phyloP scores from a whole-genome alignment of 92 coral and sea anemone genomes.

The Actinostola sp. region DNA sequence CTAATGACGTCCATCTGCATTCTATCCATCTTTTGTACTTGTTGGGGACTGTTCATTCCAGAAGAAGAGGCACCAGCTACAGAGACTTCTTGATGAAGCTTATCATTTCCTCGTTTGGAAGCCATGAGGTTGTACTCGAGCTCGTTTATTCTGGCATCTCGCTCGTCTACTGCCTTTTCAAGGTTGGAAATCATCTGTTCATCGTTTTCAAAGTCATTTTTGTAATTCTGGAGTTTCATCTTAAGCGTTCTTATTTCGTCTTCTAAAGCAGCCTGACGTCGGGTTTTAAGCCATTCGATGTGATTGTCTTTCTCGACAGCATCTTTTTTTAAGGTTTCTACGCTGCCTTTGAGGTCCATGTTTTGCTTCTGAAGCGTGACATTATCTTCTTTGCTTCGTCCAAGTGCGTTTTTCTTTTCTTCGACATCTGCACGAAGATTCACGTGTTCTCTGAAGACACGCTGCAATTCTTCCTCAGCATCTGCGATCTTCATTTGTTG shows the following conservation, averaged over 20 bases:
- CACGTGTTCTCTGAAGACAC: constrained; percentile 79
- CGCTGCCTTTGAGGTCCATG: constrained; percentile 64
- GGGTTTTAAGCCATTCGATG: constrained; percentile 79
- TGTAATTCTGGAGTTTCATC: constrained; percentile 64
- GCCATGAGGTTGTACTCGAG: constrained; percentile 72
- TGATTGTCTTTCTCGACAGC: constrained; percentile 71
- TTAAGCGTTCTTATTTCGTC: constrained; percentile 79
- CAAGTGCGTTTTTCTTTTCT: constrained; percentile 76
- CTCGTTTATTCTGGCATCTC: constrained; percentile 72
- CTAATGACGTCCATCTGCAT: constrained; percentile 78
- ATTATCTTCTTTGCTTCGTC: constrained; percentile 74
- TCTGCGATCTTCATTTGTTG: constrained; percentile 86
- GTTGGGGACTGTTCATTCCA: constrained; percentile 68
- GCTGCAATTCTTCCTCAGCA: constrained; percentile 79
- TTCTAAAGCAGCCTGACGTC: constrained; percentile 72
- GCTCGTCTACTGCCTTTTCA: constrained; percentile 67
- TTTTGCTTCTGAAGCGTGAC: constrained; percentile 67
- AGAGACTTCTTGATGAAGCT: constrained; percentile 74
- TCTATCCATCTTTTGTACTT: constrained; percentile 76
- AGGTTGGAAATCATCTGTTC: constrained; percentile 70
- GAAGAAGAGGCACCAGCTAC: constrained; percentile 70
- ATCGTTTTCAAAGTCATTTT: constrained; percentile 84
- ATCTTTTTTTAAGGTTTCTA: constrained; percentile 78
- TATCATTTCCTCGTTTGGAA: constrained; percentile 78
- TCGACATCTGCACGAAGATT: constrained; percentile 80